Base-by-base conservation (phyloP, 2,888 invertebrate species). In the Phyto melanocephala region DNA sequence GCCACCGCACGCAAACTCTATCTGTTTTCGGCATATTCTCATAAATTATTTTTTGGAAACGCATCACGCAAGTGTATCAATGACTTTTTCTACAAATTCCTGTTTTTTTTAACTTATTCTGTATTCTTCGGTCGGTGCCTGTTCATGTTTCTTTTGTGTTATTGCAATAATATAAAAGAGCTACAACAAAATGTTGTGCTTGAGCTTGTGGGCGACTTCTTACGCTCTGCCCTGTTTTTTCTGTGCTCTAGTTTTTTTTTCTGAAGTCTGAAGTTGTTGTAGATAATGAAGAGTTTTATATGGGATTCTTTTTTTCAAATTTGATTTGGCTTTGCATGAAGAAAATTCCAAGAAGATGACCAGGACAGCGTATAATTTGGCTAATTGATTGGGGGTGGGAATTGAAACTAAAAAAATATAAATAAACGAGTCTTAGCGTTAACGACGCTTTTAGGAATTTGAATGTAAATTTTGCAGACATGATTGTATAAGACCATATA, bases 41-140 rank as follows among this genome's bases (percentile, higher is more conserved):
- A 88, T 88, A 89, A 89, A 89, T 89, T 89, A 89, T 87, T 71
- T 87, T 87, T 90, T 86, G 87, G 90, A 88, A 90, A 90, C 90
- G 90, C 88, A 90, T 90, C 90, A 90, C 90, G 90, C 90, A 85
- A 89, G 85, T 84, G 85, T 84, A 86, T 86, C 86, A 84, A 80
- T 84, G 84, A 84, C 79, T 84, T 84, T 84, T 81, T 81, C 75
- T 76, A 72, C 42, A 81, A 76, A 54, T 75, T 82, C 68, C 11
- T 47, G 28, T 78, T 78, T 47, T n/a, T 28, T 28, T 28, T n/a
- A n/a, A n/a, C 15, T 17, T 67, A 40, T 37, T 81, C 60, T 62
- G n/a, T 72, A 28, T 84, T 86, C 86, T 62, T 62, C 85, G 75
- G 84, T 84, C 84, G 85, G 83, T 75, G 81, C 82, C 58, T 37